phyloP scores from a whole-genome alignment of 1,140 invertebrate species.

The Zaprionus africanus region DNA sequence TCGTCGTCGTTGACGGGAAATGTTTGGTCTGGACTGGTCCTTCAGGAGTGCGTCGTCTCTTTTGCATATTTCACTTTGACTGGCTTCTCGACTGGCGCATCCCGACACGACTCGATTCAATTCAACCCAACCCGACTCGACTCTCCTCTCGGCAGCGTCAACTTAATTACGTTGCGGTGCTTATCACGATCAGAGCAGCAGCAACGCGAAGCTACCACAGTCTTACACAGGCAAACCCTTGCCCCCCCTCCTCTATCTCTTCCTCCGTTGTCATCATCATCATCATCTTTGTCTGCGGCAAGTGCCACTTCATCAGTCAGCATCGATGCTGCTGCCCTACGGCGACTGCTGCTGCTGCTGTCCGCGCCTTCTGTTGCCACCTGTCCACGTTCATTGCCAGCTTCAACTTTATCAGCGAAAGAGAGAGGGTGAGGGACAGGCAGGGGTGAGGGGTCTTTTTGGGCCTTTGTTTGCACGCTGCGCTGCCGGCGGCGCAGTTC shows the following conservation, averaged over 20 bases:
- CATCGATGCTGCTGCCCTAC: slow-evolving; percentile 52
- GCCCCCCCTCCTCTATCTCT: neutral
- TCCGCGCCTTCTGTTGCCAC: slow-evolving; percentile 60
- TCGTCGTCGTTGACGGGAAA: slow-evolving; percentile 3
- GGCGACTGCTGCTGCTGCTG: slow-evolving; percentile 57
- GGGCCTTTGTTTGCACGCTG: slow-evolving; percentile 68
- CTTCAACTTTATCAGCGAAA: slow-evolving; percentile 29
- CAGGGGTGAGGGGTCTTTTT: slow-evolving; percentile 27
- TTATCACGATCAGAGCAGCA: slow-evolving; percentile 57
- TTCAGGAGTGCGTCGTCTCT: neutral
- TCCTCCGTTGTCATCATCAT: slow-evolving; percentile 17
- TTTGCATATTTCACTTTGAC: slow-evolving; percentile 45
- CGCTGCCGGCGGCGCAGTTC: slow-evolving; percentile 53
- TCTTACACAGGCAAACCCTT: neutral
- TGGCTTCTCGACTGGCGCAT: slow-evolving; percentile 35
- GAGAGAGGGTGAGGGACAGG: neutral
- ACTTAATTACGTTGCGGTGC: slow-evolving; percentile 72
- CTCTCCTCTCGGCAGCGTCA: slow-evolving; percentile 45
- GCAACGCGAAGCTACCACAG: neutral
- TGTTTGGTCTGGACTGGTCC: neutral
- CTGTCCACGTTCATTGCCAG: slow-evolving; percentile 36
- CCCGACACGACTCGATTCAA: slow-evolving; percentile 7
- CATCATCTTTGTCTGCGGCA: slow-evolving; percentile 38
- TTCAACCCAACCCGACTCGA: neutral
- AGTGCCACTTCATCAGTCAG: slow-evolving; percentile 81